Base-by-base conservation (phyloP, 2,113 vertebrate genomes). In the Cebus imitator region DNA sequence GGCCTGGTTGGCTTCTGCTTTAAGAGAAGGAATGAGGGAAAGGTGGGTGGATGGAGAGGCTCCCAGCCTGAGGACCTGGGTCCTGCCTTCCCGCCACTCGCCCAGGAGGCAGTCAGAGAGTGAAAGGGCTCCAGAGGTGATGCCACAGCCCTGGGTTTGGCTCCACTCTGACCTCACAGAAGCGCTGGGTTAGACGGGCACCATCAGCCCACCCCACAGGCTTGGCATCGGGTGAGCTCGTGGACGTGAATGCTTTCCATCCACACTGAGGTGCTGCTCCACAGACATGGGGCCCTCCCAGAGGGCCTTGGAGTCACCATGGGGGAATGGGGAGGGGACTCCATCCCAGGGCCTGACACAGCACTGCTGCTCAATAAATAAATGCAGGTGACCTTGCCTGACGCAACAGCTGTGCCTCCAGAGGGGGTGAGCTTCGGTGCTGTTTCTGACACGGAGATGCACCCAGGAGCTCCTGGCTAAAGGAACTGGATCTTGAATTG, bases 331-430 rank as follows among this genome's bases (percentile, higher is more conserved):
- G 64, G 80, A 37, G 43, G 12, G 32, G 88, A 70, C 76, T 70
- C 1, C 0, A 79, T 64, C 79, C 85, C 66, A 35, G 85, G 94
- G 95, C 83, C 93, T 66, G 81, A 90, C 90, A 94, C 84, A 61
- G 92, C 0, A 9, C 95, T 95, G 97, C 85, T 94, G 96, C 97
- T 98, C 96, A 98, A 98, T 97, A 97, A 98, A 98, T 96, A 98
- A 98, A 98, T 8, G 78, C 97, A 98, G 97, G 95, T 97, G 96
- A 83, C 94, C 92, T 96, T 64, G 97, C 98, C 90, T 93, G 90
- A 58, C 20, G 95, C 96, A 98, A 64, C 97, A 98, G 97, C 96
- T 93, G 89, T 97, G 96, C 87, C 82, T 92, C 95, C 43, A 12
- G 32, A 20, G 55, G 75, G 75, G 37, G 9, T 4, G 35, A 80